phyloP scores from a whole-genome alignment of 2,797 vertebrate species.

The Aldrovandia affinis region DNA sequence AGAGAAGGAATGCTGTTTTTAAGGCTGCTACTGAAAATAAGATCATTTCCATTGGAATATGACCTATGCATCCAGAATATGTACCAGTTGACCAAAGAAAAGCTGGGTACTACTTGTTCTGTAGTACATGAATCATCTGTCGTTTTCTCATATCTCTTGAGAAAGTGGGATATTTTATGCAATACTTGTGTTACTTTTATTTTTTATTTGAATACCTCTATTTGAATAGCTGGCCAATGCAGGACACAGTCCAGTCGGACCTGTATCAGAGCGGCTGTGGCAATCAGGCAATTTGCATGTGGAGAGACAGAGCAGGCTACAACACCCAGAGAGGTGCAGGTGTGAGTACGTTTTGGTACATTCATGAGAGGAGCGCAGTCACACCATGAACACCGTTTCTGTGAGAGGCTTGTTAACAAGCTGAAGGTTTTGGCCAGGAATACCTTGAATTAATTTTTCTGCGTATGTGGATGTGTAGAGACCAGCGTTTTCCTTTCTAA shows the following conservation, averaged over 20 bases:
- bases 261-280: not conserved
- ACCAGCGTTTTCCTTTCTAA: too few relatives aligned
- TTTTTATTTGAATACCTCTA: not conserved
- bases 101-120: not conserved
- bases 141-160: not conserved
- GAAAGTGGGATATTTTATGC: not conserved
- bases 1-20: not conserved
- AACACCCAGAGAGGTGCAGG: not conserved
- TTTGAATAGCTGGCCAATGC: not conserved
- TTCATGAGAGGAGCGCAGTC: not conserved
- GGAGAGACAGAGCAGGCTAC: not conserved
- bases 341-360: not conserved
- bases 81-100: slow-evolving; percentile 13
- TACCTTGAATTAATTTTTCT: too few relatives aligned
- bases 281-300: not conserved
- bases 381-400: not conserved
- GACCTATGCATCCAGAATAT: slow-evolving; percentile 10
- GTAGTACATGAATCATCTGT: not conserved
- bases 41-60: not conserved
- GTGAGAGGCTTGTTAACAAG: too few relatives aligned
- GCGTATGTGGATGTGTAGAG: too few relatives aligned
- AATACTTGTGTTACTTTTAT: not conserved
- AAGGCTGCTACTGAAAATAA: not conserved
- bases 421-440: too few relatives aligned
- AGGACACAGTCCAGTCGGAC: not conserved